A percentile compares a stretch with the other conserved stretches of the same genome.
Conservation (phyloP, 2,113 vertebrate species). For the Catagonus wagneri region DNA sequence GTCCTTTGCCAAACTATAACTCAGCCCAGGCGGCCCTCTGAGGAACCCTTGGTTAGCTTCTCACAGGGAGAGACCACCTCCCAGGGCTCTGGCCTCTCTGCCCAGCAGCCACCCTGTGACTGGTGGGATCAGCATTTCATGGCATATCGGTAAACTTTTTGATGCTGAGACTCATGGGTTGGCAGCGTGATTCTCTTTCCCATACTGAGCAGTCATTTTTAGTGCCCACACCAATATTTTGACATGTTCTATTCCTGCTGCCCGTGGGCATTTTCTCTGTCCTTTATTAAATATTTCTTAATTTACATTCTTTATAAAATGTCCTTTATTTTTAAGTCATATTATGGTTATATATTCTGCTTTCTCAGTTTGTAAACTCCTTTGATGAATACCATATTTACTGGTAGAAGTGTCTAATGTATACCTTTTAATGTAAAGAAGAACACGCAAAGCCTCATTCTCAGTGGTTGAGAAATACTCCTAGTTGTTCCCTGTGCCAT, state of each 20-base stretch:
- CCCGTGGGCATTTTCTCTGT: background rate
- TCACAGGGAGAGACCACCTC: background rate
- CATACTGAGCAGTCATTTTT: background rate
- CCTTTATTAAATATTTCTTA: background rate
- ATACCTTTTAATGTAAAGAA: background rate
- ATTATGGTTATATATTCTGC: background rate
- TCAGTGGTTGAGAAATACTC: background rate
- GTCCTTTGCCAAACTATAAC: background rate
- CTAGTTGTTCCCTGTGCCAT: background rate
- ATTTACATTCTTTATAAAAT: conserved; percentile 2
- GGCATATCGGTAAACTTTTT: background rate
- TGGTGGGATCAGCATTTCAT: background rate
- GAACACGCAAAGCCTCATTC: background rate
- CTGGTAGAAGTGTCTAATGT: background rate
- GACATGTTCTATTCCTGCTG: background rate
- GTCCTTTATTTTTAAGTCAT: background rate
- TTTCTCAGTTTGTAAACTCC: background rate
- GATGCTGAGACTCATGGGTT: background rate
- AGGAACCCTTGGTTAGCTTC: background rate
- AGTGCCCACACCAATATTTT: background rate
- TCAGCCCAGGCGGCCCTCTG: background rate
- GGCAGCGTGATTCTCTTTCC: background rate
- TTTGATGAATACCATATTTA: background rate
- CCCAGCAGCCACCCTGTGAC: background rate
- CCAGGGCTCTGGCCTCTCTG: background rate